A percentile compares a stretch with the other conserved stretches of the same genome.
Evolutionary conservation across 1,140 invertebrate species (phyloP).

Genomic region (Adelges cooleyi): DNA sequence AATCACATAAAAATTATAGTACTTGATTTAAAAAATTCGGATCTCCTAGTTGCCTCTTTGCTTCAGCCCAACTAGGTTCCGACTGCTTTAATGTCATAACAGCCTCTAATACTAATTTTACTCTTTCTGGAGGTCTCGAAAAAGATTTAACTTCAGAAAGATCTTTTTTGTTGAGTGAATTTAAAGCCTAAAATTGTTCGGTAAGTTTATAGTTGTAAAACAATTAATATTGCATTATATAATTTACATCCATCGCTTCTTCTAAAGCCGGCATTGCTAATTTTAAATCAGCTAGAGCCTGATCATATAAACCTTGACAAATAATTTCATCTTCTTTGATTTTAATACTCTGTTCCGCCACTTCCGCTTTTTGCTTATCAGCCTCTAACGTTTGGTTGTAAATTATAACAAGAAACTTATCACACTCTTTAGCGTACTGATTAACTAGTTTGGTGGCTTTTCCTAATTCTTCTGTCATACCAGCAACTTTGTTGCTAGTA

Average conservation of each 20-base stretch:
- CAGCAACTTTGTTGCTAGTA: conserved; percentile 49
- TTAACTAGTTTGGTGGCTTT: neutral
- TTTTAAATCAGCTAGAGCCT: conserved; percentile 65
- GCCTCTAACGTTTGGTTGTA: conserved; percentile 64
- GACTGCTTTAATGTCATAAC: conserved; percentile 68
- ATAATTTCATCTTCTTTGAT: conserved; percentile 67
- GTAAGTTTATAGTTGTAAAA: neutral
- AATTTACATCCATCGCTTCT: conserved; percentile 57
- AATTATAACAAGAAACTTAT: conserved; percentile 61
- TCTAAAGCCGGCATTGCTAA: conserved; percentile 73
- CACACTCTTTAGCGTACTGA: conserved; percentile 44
- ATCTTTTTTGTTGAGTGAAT: conserved; percentile 76
- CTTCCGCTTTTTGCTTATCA: conserved; percentile 61
- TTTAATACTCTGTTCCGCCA: conserved; percentile 51
- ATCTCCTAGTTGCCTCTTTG: conserved; percentile 70
- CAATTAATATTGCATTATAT: neutral
- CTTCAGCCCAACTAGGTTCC: conserved; percentile 72
- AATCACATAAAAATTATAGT: conserved; percentile 13
- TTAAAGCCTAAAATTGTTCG: conserved; percentile 48
- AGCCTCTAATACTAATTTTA: conserved; percentile 80
- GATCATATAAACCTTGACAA: conserved; percentile 63
- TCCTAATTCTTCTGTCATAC: conserved; percentile 48
- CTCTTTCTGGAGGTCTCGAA: conserved; percentile 64
- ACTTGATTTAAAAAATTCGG: conserved; percentile 55
- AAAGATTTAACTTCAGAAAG: conserved; percentile 80